phyloP scores from a whole-genome alignment of 2,113 vertebrate genomes.

The Tragulus kanchil region DNA sequence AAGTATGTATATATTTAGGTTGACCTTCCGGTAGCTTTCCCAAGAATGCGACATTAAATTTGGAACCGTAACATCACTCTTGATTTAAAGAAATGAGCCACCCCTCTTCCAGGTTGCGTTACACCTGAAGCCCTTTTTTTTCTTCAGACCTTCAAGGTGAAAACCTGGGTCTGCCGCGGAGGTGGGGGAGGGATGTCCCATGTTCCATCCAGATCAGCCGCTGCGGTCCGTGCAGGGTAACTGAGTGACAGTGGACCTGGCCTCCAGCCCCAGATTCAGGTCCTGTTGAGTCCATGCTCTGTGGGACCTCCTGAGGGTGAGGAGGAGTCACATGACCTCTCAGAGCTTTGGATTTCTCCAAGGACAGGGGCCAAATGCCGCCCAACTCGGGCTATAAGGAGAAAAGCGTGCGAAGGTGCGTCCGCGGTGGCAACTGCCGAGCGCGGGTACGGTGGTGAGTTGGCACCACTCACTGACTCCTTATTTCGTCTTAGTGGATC shows the following conservation, averaged over 20 bases:
- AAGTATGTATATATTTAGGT: conserved; percentile 76
- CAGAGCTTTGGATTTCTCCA: neutral
- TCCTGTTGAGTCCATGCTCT: neutral
- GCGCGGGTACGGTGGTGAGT: fast-evolving
- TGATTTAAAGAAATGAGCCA: conserved; percentile 72
- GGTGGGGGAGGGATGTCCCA: no score
- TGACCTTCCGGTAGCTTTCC: conserved; percentile 60
- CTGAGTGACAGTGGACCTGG: neutral
- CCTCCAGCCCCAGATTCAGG: neutral
- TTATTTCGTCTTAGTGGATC: neutral
- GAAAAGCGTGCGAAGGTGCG: neutral
- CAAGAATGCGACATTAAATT: conserved; percentile 62
- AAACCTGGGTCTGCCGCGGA: neutral
- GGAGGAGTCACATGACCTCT: neutral
- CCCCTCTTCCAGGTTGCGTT: neutral
- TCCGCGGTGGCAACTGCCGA: fast-evolving
- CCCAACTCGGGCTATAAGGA: neutral
- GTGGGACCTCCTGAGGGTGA: neutral
- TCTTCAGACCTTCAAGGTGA: neutral
- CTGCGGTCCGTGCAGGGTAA: fast-evolving
- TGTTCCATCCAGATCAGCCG: no score
- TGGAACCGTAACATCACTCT: conserved; percentile 6
- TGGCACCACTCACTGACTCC: fast-evolving
- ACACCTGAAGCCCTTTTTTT: neutral
- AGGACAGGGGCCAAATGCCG: neutral